Evolutionary conservation across 2,888 invertebrate genomes (phyloP).

Genomic region (Eupsilia transversa): DNA sequence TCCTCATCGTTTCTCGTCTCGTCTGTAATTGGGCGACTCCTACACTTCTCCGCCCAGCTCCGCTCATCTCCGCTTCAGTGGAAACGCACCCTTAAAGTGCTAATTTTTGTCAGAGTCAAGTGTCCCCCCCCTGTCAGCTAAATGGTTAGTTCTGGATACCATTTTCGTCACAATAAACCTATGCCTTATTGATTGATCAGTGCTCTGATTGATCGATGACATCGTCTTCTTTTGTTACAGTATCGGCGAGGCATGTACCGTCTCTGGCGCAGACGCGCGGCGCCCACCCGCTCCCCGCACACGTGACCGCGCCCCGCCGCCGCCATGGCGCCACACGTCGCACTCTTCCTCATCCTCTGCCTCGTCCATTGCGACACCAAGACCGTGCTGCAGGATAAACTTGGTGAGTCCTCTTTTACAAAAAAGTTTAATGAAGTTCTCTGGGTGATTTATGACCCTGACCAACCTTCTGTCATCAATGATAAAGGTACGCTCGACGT

Average conservation of each 20-base stretch:
- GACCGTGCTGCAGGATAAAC: constrained; percentile 86
- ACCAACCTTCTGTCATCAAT: neutral
- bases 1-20: no score
- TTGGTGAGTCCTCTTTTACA: constrained; percentile 76
- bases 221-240: constrained; percentile 54
- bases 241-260: constrained; percentile 59
- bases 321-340: constrained; percentile 83
- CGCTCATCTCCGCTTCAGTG: no score
- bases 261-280: constrained; percentile 66
- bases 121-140: no score
- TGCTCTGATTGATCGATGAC: neutral
- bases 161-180: neutral
- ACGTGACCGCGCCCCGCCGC: constrained; percentile 71
- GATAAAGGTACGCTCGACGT: neutral
- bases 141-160: no score
- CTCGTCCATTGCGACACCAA: constrained; percentile 88
- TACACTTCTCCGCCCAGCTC: no score
- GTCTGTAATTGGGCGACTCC: no score
- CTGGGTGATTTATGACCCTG: neutral
- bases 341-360: constrained; percentile 83
- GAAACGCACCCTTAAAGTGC: no score
- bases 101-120: no score
- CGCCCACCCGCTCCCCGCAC: constrained; percentile 55
- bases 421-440: neutral
- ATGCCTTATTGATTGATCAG: neutral